A percentile compares a stretch with the other conserved stretches of the same genome.
Evolutionary conservation across 2,113 vertebrate species (phyloP).

Genomic region (Cettia cetti): DNA sequence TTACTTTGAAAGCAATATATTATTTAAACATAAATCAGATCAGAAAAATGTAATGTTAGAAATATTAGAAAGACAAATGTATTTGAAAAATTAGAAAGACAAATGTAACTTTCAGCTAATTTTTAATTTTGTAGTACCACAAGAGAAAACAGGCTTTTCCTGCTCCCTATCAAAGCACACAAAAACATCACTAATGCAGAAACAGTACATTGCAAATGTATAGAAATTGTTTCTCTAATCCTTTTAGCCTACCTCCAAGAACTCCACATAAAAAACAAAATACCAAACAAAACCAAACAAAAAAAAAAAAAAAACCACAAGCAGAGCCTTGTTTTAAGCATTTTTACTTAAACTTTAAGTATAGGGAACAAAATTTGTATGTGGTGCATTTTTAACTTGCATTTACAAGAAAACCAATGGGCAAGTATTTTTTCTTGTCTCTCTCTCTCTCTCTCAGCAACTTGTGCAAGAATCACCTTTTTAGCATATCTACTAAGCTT

Average conservation of each 20-base stretch:
- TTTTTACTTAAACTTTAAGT: not conserved
- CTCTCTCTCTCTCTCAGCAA: not conserved
- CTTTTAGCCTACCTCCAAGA: not conserved
- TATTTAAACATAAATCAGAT: not conserved
- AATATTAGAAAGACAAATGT: not conserved
- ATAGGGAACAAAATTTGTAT: not conserved
- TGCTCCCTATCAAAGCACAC: not conserved
- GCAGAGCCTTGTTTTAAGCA: not conserved
- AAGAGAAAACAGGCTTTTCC: not conserved
- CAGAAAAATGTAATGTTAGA: not conserved
- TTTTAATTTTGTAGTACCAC: not conserved
- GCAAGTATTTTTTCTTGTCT: not conserved
- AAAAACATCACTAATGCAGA: not conserved
- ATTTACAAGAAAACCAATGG: not conserved
- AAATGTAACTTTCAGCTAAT: not conserved
- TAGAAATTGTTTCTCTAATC: not conserved
- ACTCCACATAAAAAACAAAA: not conserved
- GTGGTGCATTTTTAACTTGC: not conserved
- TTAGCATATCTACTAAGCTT: not conserved
- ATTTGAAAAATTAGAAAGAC: not conserved
- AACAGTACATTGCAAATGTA: not conserved
- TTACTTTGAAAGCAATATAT: not conserved
- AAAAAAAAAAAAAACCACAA: not conserved
- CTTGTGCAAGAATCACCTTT: not conserved
- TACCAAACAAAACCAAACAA: not conserved